These are phyloP conservation scores for Prinia subflava DNA, from an alignment of 2,113 vertebrate species.

Conservation along the genomic window DNA sequence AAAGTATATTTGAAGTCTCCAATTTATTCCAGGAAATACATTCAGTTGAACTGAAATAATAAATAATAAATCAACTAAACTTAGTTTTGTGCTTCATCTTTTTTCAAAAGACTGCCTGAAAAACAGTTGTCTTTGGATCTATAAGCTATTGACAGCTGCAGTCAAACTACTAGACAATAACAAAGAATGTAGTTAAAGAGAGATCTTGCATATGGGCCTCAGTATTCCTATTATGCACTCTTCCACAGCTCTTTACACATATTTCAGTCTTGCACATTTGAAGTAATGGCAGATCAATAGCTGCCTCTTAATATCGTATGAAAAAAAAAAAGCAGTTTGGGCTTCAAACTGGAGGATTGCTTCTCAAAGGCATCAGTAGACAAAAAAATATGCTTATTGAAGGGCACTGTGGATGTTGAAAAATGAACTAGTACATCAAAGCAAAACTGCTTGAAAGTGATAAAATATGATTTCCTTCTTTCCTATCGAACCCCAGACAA, in stretches of 20 bases:
- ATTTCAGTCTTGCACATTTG: constrained; percentile 21
- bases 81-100: constrained; percentile 63
- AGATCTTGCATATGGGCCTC: constrained; percentile 27
- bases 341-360: constrained; percentile 42
- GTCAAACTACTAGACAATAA: constrained; percentile 47
- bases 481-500: neutral
- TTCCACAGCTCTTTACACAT: constrained; percentile 5
- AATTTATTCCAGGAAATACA: constrained; percentile 57
- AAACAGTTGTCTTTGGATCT: constrained; percentile 62
- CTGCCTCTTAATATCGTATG: constrained; percentile 17
- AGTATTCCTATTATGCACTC: constrained; percentile 16
- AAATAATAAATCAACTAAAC: constrained; percentile 66
- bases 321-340: neutral
- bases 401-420: constrained; percentile 30
- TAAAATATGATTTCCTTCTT: constrained; percentile 31
- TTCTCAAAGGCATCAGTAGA: constrained; percentile 45
- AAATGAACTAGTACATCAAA: constrained; percentile 49
- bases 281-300: constrained; percentile 63
- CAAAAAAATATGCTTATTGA: constrained; percentile 59
- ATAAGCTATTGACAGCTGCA: constrained; percentile 64
- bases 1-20: constrained; percentile 44
- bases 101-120: constrained; percentile 59
- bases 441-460: constrained; percentile 20
- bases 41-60: constrained; percentile 48
- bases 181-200: constrained; percentile 57